Base-by-base conservation (phyloP, 2,888 invertebrate species). In the Odontomyia ornata region DNA sequence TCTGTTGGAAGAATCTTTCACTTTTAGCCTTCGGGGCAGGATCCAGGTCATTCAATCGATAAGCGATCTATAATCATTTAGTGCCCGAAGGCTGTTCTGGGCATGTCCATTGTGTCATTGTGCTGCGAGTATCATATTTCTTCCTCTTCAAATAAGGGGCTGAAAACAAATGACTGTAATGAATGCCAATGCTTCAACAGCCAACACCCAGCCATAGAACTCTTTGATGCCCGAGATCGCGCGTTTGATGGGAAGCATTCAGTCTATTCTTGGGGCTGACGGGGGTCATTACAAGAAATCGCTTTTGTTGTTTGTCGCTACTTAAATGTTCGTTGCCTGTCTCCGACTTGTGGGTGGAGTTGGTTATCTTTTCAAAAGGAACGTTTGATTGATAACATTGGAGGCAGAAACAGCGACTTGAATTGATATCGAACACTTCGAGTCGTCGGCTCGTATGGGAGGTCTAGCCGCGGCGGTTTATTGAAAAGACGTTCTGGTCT, bases 111-210 rank as follows among this genome's bases (percentile, higher is more conserved):
- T 69, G 23, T 69, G 69, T 69, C 69, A 69, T 69, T 69, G 69
- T 69, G 21, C 25, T 69, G 13, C 18, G 69, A 46, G 46, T 23
- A 46, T 69, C 69, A 46, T 69, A 69, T 69, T 69, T 69, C 69
- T 69, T 69, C 69, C 69, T 69, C 52, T 62, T 25, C 46, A 46
- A 69, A 69, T 30, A 46, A 46, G 69, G 47, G 15, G 25, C 69
- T 69, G 25, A 47, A 69, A 46, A 69, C 69, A 69, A 69, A 69
- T 69, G 69, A 47, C 69, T 69, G n/a, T 65, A 25, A 69, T 69
- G 69, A 46, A 47, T 47, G 47, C 46, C 69, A 47, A 30, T n/a
- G 46, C 47, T 18, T 69, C 69, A 9, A 21, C 69, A 47, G 28
- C 65, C 25, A 23, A 18, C 60, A 60, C 7, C 23, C 11, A 9